These are phyloP conservation scores for Athene cunicularia DNA, from an alignment of 2,113 vertebrate genomes.

Conservation along the genomic window DNA sequence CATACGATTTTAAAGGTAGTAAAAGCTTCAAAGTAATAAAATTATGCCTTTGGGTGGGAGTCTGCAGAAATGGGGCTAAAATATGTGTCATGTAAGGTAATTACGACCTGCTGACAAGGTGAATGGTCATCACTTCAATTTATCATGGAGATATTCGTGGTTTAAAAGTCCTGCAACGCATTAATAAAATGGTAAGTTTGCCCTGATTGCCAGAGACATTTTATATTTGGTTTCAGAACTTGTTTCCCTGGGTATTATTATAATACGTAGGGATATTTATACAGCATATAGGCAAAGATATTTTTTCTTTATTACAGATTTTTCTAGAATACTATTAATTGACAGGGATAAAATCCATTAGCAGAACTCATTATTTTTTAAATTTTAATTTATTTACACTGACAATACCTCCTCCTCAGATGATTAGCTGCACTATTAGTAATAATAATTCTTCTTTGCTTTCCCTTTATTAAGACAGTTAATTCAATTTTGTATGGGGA, in stretches of 20 bases:
- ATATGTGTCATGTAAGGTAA: not conserved
- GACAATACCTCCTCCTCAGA: slow-evolving; percentile 30
- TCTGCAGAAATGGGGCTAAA: not conserved
- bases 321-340: slow-evolving; percentile 3
- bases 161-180: not conserved
- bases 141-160: not conserved
- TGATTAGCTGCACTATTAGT: slow-evolving; percentile 37
- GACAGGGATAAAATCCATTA: slow-evolving; percentile 43
- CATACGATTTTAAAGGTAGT: not conserved
- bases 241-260: not conserved
- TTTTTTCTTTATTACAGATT: slow-evolving; percentile 1
- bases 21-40: not conserved
- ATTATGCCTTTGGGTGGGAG: not conserved
- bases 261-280: not conserved
- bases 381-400: slow-evolving; percentile 62
- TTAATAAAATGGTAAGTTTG: not conserved
- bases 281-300: not conserved
- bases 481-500: slow-evolving; percentile 26
- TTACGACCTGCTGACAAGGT: not conserved
- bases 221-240: not conserved
- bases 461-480: slow-evolving; percentile 42
- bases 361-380: slow-evolving; percentile 31
- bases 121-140: not conserved
- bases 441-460: slow-evolving; percentile 48
- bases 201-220: not conserved